A percentile compares a stretch with the other conserved stretches of the same genome.
Evolutionary conservation across 1,140 invertebrate species (phyloP).

Genomic region (Ooceraea biroi): DNA sequence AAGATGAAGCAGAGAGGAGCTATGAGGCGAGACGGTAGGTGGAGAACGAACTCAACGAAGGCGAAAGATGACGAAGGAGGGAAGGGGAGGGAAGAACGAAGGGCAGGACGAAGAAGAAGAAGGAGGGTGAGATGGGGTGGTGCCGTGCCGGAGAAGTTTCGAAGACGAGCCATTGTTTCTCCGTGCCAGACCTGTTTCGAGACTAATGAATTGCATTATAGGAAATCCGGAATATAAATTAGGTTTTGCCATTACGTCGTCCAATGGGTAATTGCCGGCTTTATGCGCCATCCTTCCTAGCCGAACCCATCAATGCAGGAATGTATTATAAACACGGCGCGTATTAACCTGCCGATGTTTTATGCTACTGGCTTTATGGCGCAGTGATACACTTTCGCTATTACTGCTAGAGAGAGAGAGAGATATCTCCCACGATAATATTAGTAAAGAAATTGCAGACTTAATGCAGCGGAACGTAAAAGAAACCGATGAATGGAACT

Average conservation of each 20-base stretch:
- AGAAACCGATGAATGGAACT: background rate
- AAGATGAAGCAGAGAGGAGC: slow-evolving; percentile 57
- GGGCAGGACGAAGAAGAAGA: slow-evolving; percentile 27
- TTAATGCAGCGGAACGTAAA: slow-evolving; percentile 10
- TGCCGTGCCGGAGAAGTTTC: slow-evolving; percentile 21
- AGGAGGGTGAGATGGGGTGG: slow-evolving; percentile 14
- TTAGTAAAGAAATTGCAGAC: slow-evolving; percentile 36
- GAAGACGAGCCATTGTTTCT: slow-evolving; percentile 76
- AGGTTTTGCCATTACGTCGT: slow-evolving; percentile 75
- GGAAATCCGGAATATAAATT: slow-evolving; percentile 80
- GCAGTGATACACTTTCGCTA: slow-evolving; percentile 16
- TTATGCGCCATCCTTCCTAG: slow-evolving; percentile 52
- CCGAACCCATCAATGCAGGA: slow-evolving; percentile 17
- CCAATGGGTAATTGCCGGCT: slow-evolving; percentile 75
- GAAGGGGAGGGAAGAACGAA: slow-evolving; percentile 41
- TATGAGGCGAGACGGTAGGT: slow-evolving; percentile 46
- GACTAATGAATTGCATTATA: slow-evolving; percentile 81
- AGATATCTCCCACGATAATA: background rate
- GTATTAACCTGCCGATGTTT: slow-evolving; percentile 12
- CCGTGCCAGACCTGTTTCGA: slow-evolving; percentile 46
- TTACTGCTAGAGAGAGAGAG: slow-evolving; percentile 13
- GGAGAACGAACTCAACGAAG: slow-evolving; percentile 34
- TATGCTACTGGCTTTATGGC: slow-evolving; percentile 22
- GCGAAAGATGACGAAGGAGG: slow-evolving; percentile 50
- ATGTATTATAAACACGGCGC: slow-evolving; percentile 38